Base-by-base conservation (phyloP, 2,113 vertebrate genomes). In the Acanthochromis polyacanthus region DNA sequence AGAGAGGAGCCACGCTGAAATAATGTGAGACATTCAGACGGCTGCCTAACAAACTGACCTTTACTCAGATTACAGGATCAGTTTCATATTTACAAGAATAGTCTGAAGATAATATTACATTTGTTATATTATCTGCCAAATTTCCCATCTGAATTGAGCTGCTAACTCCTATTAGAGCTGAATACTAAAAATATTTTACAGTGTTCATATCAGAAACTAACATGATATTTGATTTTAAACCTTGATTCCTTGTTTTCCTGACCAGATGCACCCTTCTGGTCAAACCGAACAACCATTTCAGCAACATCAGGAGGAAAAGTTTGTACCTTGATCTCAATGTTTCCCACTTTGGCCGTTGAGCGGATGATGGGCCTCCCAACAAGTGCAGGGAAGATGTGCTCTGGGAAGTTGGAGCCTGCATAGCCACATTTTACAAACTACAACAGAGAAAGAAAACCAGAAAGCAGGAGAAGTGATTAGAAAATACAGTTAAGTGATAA, bases 351-450 rank as follows among this genome's bases (percentile, higher is more conserved):
- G 90, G 98, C 96, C 74, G 98, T 98, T 73, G 98, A 99, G 91
- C 98, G 96, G 89, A 99, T 99, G 94, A 99, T 99, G 79, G 98
- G 98, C 93, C 98, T 95, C 89, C 98, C 98, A 90, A 99, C 98
- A 83, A 99, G 95, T 64, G 98, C 98, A 85, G 98, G 98, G 92
- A 99, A 99, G 92, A 99, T 99, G 93, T 99, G 98, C 92, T 99
- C 98, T 5, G 98, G 98, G 90, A 99, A 99, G 93, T 99, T 99
- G 86, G 98, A 99, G 87, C 98, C 98, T 71, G 97, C 98, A 94
- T 98, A 99, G 76, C 98, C 98, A 61, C 98, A 99, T 91, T 99
- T 99, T 89, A 99, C 98, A 95, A 99, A 99, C 98, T 99, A 78
- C 57, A 69, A 45, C 0, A 82, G 55, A 46, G 7, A 55, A 40